Percentiles rank a stretch among this genome's conserved stretches.
Conservation (phyloP, 2,888 invertebrate species). For the Watsonalla binaria region DNA sequence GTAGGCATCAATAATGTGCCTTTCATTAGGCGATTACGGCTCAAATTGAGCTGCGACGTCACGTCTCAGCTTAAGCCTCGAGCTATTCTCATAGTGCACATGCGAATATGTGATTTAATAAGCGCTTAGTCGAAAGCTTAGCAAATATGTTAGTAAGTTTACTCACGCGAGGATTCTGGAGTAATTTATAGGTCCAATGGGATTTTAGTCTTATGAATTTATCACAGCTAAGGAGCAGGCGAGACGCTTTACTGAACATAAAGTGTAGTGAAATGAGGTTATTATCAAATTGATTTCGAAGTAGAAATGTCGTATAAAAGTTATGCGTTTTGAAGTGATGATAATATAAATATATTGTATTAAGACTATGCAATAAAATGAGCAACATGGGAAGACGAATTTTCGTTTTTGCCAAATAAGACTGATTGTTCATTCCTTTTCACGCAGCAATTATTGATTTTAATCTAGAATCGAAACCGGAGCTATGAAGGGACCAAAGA, state of each 20-base stretch:
- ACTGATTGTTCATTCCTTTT: too few relatives aligned
- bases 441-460: too few relatives aligned
- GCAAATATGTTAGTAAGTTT: conserved; percentile 9
- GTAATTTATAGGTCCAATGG: neutral
- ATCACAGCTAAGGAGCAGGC: neutral
- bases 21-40: conserved; percentile 2
- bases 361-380: too few relatives aligned
- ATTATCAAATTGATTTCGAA: too few relatives aligned
- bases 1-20: neutral
- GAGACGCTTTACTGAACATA: neutral
- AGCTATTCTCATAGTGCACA: conserved; percentile 2
- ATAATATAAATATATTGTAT: too few relatives aligned
- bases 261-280: too few relatives aligned
- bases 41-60: conserved; percentile 3
- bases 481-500: too few relatives aligned
- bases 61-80: neutral
- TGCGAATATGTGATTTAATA: conserved; percentile 7
- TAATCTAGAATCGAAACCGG: too few relatives aligned
- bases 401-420: too few relatives aligned
- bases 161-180: conserved; percentile 8
- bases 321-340: too few relatives aligned
- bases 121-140: conserved; percentile 23
- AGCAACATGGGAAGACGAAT: too few relatives aligned
- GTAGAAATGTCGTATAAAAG: too few relatives aligned
- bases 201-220: neutral